Conservation (phyloP, 2,113 vertebrate genomes). For the Potamarius usumacintae region DNA sequence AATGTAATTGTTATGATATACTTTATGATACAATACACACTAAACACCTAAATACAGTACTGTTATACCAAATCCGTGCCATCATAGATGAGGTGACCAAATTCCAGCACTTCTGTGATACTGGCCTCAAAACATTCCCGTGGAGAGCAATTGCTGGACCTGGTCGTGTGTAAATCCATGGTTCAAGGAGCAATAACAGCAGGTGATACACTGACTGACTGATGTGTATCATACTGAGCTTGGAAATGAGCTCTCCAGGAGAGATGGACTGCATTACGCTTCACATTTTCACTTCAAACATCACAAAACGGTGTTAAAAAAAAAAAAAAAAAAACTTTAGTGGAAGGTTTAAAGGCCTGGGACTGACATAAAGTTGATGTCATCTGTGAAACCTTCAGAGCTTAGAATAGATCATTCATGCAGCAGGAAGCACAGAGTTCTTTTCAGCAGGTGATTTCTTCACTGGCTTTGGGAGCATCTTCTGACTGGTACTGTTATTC, state of each 20-base stretch:
- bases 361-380: slow-evolving; percentile 18
- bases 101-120: slow-evolving; percentile 2
- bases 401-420: slow-evolving; percentile 14
- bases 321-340: not conserved
- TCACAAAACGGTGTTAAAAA: not conserved
- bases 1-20: not conserved
- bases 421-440: slow-evolving; percentile 28
- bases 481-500: slow-evolving; percentile 23
- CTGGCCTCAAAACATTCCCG: not conserved
- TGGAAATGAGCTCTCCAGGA: not conserved
- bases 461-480: slow-evolving; percentile 5
- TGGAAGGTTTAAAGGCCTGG: slow-evolving; percentile 5
- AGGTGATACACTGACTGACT: slow-evolving; percentile 8
- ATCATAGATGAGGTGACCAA: not conserved
- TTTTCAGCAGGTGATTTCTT: slow-evolving; percentile 5
- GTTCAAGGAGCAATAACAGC: slow-evolving; percentile 27
- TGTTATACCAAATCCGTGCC: not conserved
- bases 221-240: slow-evolving; percentile 17
- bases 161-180: slow-evolving; percentile 23
- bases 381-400: slow-evolving; percentile 19
- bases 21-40: not conserved
- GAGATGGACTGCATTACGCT: slow-evolving; percentile 1
- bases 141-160: slow-evolving; percentile 14
- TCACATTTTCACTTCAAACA: not conserved
- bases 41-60: not conserved